Percentiles rank a stretch among this genome's conserved stretches.
Evolutionary conservation across 2,888 invertebrate species (phyloP).

Genomic region (Drosophila setosimentum): DNA sequence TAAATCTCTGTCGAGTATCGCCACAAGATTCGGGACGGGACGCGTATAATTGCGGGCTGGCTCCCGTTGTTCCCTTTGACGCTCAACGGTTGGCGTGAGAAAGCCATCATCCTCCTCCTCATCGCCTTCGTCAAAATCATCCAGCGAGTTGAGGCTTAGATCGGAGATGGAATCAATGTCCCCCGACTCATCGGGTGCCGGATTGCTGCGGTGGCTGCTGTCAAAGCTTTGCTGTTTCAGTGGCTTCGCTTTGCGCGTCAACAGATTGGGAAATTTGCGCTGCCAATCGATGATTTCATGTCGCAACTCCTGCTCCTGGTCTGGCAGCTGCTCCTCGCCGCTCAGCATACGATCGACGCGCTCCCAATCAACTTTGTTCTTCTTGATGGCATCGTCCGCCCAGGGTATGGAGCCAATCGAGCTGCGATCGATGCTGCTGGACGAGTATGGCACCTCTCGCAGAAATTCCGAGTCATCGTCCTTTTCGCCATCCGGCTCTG

Average conservation of each 20-base stretch:
- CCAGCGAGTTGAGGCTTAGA: slow-evolving; percentile 78
- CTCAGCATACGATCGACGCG: slow-evolving; percentile 83
- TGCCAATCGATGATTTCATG: slow-evolving; percentile 85
- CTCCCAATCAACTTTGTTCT: slow-evolving; percentile 85
- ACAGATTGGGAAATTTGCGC: slow-evolving; percentile 80
- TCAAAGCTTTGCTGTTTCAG: slow-evolving; percentile 64
- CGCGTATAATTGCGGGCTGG: slow-evolving; percentile 40
- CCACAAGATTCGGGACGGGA: slow-evolving; percentile 51
- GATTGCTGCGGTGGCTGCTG: slow-evolving; percentile 30
- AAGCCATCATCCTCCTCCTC: slow-evolving; percentile 69
- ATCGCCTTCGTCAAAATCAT: slow-evolving; percentile 68
- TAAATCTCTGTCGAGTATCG: slow-evolving; percentile 70
- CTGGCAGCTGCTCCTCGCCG: slow-evolving; percentile 75
- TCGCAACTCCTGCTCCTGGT: slow-evolving; percentile 78
- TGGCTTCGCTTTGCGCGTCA: slow-evolving; percentile 53
- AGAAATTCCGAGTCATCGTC: slow-evolving; percentile 81
- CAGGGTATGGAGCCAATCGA: slow-evolving; percentile 85
- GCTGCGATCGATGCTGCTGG: slow-evolving; percentile 84
- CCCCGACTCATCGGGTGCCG: slow-evolving; percentile 38
- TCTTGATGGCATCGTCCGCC: slow-evolving; percentile 85
- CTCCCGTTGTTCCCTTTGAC: slow-evolving; percentile 28
- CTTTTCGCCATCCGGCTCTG: slow-evolving; percentile 65
- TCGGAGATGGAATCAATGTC: slow-evolving; percentile 79
- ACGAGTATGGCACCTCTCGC: slow-evolving; percentile 83
- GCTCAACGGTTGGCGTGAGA: slow-evolving; percentile 64